Evolutionary conservation across 1,140 invertebrate genomes (phyloP).

Genomic region (Brachystomella parvula): DNA sequence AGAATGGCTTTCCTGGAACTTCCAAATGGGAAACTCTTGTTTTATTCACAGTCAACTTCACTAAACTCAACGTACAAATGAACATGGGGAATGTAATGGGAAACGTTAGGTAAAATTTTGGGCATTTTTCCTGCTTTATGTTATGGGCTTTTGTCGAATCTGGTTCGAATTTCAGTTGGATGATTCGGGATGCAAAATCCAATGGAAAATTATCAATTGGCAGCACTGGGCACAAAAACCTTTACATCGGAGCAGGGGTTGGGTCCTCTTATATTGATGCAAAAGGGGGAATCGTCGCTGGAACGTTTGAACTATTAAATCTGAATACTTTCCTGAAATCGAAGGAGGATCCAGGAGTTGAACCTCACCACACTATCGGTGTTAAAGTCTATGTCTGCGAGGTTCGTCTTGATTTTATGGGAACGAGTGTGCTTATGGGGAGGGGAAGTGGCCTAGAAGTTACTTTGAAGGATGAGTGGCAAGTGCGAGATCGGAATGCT

Average conservation of each 20-base stretch:
- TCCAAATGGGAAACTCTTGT: conserved; percentile 83
- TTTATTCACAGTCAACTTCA: conserved; percentile 90
- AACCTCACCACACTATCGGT: conserved; percentile 81
- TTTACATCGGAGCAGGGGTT: conserved; percentile 78
- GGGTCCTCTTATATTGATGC: conserved; percentile 86
- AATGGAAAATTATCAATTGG: conserved; percentile 87
- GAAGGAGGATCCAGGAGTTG: conserved; percentile 75
- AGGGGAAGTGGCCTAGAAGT: conserved; percentile 73
- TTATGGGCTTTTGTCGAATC: too few species aligned
- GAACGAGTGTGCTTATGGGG: conserved; percentile 73
- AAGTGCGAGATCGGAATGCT: conserved; percentile 44
- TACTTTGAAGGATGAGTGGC: conserved; percentile 75
- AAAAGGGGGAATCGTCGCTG: conserved; percentile 91
- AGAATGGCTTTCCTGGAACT: conserved; percentile 12
- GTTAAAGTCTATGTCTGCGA: conserved; percentile 76
- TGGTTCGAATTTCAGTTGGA: too few species aligned
- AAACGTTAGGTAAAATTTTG: conserved; percentile 67
- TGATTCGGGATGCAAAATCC: conserved; percentile 79
- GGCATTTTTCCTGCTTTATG: background rate
- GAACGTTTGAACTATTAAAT: conserved; percentile 80
- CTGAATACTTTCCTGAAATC: conserved; percentile 80
- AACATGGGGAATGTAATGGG: conserved; percentile 99
- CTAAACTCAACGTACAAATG: conserved; percentile 90
- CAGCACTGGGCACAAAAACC: conserved; percentile 86
- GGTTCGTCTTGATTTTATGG: conserved; percentile 90